Evolutionary conservation across 1,140 invertebrate species (phyloP).

Genomic region (Heliconius hewitsoni): DNA sequence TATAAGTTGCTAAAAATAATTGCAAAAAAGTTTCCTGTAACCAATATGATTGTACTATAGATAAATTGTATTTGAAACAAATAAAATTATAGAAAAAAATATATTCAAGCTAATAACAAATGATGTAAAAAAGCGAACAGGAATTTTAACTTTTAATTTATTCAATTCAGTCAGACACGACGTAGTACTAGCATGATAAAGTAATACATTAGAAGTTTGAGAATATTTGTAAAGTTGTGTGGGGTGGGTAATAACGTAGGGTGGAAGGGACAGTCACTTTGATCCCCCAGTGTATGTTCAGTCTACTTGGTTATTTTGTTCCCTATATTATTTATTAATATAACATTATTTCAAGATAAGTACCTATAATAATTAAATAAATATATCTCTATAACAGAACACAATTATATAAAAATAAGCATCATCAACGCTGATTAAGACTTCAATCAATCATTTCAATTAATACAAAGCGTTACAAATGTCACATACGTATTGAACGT

Average conservation of each 20-base stretch:
- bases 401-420: not conserved
- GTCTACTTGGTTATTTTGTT: not conserved
- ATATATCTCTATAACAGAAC: not conserved
- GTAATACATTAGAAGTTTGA: not conserved
- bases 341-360: not conserved
- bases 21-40: no score
- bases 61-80: no score
- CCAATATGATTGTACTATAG: no score
- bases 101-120: no score
- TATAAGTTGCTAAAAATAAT: no score
- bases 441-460: conserved; percentile 27
- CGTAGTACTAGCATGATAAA: not conserved
- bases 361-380: not conserved
- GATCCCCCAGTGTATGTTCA: not conserved
- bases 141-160: not conserved
- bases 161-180: not conserved
- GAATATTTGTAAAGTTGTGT: not conserved
- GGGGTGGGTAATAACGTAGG: conserved; percentile 1
- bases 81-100: no score
- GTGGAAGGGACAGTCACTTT: conserved; percentile 11
- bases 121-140: no score
- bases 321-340: not conserved
- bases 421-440: not conserved
- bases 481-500: conserved; percentile 18
- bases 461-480: conserved; percentile 19